These are phyloP conservation scores for Meteorus cinctellus DNA, from an alignment of 2,888 invertebrate genomes.

Conservation along the genomic window DNA sequence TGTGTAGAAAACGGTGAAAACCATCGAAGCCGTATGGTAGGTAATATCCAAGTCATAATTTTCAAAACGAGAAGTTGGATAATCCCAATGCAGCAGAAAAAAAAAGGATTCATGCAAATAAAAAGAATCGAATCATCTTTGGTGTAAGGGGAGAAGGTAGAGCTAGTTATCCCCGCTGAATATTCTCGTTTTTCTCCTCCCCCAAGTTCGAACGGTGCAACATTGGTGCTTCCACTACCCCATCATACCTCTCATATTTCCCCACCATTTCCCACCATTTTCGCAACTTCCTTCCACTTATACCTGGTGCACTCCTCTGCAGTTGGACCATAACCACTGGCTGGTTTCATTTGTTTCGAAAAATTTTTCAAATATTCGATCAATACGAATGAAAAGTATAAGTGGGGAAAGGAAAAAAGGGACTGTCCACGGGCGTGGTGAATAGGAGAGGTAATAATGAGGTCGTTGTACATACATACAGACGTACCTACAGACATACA, in stretches of 20 bases:
- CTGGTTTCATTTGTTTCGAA: constrained; percentile 61
- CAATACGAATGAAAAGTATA: constrained; percentile 59
- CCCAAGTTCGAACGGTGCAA: background rate
- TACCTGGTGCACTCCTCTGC: constrained; percentile 18
- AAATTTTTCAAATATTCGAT: constrained; percentile 71
- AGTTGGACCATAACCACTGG: constrained; percentile 27
- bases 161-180: constrained; percentile 55
- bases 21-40: constrained; percentile 20
- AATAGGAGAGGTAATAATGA: constrained; percentile 45
- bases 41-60: constrained; percentile 42
- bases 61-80: constrained; percentile 26
- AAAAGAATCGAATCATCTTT: constrained; percentile 48
- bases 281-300: constrained; percentile 20
- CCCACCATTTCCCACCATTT: constrained; percentile 28
- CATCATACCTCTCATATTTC: constrained; percentile 21
- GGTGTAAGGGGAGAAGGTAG: constrained; percentile 46
- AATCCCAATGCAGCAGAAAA: constrained; percentile 45
- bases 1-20: constrained; percentile 55
- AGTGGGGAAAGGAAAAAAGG: constrained; percentile 37
- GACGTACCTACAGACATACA: background rate
- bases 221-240: constrained; percentile 2
- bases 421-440: constrained; percentile 34
- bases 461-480: constrained; percentile 32
- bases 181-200: background rate
- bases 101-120: constrained; percentile 55